phyloP scores from a whole-genome alignment of 2,888 invertebrate genomes.

The Anodontia alba region DNA sequence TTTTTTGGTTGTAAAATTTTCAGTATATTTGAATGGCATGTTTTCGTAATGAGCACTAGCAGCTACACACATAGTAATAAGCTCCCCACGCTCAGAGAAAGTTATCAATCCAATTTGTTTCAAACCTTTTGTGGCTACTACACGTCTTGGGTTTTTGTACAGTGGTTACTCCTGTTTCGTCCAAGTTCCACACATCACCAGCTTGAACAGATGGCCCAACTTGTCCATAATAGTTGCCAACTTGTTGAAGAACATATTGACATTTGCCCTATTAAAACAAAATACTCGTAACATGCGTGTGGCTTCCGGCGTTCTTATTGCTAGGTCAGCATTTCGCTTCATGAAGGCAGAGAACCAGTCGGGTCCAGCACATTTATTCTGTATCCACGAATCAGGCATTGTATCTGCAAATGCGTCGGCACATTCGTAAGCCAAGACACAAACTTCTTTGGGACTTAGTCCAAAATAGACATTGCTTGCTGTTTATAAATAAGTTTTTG shows the following conservation, averaged over 20 bases:
- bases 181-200: neutral
- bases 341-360: neutral
- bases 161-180: neutral
- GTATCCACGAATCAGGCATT: slow-evolving; percentile 5
- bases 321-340: slow-evolving; percentile 22
- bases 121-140: neutral
- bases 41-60: too few relatives aligned
- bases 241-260: neutral
- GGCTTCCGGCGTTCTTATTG: neutral
- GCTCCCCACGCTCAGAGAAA: neutral
- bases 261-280: neutral
- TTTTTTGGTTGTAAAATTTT: too few relatives aligned
- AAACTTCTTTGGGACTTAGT: neutral
- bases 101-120: neutral
- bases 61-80: too few relatives aligned
- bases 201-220: too few relatives aligned
- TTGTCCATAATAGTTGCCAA: neutral
- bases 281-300: neutral
- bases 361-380: neutral
- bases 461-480: neutral
- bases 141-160: neutral
- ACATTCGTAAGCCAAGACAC: neutral
- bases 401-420: neutral
- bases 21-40: too few relatives aligned
- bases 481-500: neutral